These are phyloP conservation scores for Styela plicata DNA, from an alignment of 23 tunicate species.

Conservation along the genomic window DNA sequence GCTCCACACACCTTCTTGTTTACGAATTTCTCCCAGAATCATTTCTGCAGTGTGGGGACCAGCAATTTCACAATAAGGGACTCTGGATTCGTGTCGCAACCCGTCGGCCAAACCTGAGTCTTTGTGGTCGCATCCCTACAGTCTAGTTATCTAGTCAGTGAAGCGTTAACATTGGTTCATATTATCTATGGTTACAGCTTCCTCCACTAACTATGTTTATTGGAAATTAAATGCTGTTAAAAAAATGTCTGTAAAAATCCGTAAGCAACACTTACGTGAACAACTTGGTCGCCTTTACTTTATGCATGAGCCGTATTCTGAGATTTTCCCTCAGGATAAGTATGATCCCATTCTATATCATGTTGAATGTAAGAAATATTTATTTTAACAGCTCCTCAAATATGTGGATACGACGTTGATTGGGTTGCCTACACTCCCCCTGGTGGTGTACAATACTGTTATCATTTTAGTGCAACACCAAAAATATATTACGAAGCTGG, in stretches of 20 bases:
- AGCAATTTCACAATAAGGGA: constrained; percentile 8
- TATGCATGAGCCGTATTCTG: neutral
- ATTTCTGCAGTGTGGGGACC: constrained; percentile 9
- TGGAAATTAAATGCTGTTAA: no score
- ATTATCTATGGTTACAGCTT: no score
- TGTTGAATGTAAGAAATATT: neutral
- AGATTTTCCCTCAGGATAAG: neutral
- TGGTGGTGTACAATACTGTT: constrained; percentile 40
- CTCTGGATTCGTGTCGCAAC: no score
- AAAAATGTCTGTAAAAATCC: no score
- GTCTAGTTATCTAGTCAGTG: no score
- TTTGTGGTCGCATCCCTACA: no score
- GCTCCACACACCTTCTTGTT: constrained; percentile 7
- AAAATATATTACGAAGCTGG: constrained; percentile 44
- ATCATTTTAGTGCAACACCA: constrained; percentile 36
- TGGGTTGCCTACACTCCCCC: constrained; percentile 63
- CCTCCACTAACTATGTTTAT: no score
- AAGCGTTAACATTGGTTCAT: no score
- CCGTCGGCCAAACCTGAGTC: no score
- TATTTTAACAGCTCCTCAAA: neutral
- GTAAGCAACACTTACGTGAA: no score
- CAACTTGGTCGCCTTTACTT: no score
- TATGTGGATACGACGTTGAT: constrained; percentile 53
- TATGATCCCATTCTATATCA: neutral
- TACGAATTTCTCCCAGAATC: constrained; percentile 7